Evolutionary conservation across 2,888 invertebrate species (phyloP), one percentile per base, ranked within the genome.

Genomic region (Loripinus fragilis): DNA sequence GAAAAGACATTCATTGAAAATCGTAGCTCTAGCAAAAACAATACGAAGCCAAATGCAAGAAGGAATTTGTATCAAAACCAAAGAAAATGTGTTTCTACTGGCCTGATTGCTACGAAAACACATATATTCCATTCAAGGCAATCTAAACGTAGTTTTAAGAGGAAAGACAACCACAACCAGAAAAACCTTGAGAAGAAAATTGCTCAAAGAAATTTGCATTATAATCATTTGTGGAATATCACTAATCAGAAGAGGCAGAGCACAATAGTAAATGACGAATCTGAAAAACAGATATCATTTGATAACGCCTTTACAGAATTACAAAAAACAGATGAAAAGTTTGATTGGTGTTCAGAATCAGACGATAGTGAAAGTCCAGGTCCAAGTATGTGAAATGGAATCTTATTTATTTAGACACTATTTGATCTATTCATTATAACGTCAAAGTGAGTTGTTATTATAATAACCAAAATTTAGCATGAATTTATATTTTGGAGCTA

Each of bases 111-210:
- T 1, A 60, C 60, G 1, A 33, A 30, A 12, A 30, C 33, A 3
- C 25, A 28, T 28, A 20, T 2, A 7, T 15, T 10, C 33, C 20
- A 28, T 12, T 17, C 60, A 2, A 60, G 23, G 20, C 30, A 33
- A 17, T 60, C 60, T 60, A 60, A 60, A 60, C 60, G 60, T 60
- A 60, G 33, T 33, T 33, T 60, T 20, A 60, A 60, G 28, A 60
- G 60, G 33, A 10, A 30, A 33, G 60, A 60, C 12, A 60, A 33
- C 10, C 60, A 33, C 20, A 1, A 30, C 1, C 60, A 33, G 17
- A 60, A 33, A 1, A 20, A 60, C 20, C 17, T 17, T 5, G 12
- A 17, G 33, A 33, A 33, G 60, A 12, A 60, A 60, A 33, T 7
- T 28, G 30, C 60, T 20, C 30, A 33, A 33, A 33, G 33, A 60